Conservation (phyloP, 2,113 vertebrate genomes). For the Parus major region DNA sequence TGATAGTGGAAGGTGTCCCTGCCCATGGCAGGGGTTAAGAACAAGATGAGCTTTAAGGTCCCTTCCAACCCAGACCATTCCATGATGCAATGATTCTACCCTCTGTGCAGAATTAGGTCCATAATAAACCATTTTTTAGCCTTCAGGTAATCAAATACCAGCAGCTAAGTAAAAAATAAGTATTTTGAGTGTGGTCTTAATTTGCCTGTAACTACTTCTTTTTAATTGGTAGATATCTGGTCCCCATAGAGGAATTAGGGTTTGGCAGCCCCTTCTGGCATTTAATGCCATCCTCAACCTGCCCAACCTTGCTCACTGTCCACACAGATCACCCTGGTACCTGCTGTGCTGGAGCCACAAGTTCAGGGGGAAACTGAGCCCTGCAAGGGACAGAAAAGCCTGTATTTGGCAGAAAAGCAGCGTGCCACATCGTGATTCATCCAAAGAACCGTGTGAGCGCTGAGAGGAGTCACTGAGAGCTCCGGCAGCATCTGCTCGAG, state of each 20-base stretch:
- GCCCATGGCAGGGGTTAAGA: background rate
- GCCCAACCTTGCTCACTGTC: background rate
- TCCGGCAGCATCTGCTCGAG: background rate
- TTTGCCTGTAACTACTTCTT: rapidly evolving
- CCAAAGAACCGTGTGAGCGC: rapidly evolving
- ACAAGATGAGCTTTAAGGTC: background rate
- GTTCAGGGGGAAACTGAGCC: too few relatives aligned
- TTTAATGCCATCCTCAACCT: background rate
- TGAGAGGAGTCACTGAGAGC: background rate
- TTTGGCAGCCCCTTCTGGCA: background rate
- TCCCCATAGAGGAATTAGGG: background rate
- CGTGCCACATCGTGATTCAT: rapidly evolving
- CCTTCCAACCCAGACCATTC: background rate
- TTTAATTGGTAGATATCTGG: background rate
- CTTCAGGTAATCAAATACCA: background rate
- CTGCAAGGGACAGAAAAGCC: background rate
- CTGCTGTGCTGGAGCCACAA: background rate
- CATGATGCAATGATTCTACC: background rate
- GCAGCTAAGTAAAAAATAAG: background rate
- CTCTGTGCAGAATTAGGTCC: background rate
- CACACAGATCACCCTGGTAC: too few relatives aligned
- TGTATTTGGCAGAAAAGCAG: background rate
- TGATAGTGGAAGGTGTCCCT: background rate
- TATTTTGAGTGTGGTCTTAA: background rate
- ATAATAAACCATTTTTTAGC: background rate